Evolutionary conservation across 2,888 invertebrate species (phyloP).

Genomic region (Mayetiola destructor): DNA sequence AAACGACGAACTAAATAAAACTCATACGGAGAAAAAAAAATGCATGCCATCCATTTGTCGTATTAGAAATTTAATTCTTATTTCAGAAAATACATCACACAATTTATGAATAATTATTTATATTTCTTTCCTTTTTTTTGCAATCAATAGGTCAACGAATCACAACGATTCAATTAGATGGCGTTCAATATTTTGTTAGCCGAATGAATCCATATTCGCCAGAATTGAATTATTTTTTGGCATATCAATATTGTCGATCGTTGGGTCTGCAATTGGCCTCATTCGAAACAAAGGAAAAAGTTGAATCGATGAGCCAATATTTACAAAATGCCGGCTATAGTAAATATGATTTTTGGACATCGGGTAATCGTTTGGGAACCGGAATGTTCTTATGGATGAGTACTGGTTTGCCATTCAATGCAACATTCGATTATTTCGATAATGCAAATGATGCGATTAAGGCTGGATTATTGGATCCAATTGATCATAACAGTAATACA

Average conservation of each 20-base stretch:
- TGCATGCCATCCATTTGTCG: too few relatives aligned
- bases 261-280: conserved; percentile 71
- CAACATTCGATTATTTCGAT: conserved; percentile 72
- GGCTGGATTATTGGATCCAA: conserved; percentile 37
- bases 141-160: conserved; percentile 57
- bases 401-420: conserved; percentile 72
- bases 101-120: background rate
- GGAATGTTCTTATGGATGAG: conserved; percentile 86
- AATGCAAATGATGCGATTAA: conserved; percentile 39
- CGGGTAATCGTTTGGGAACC: conserved; percentile 72
- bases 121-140: conserved; percentile 24
- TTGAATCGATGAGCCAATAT: conserved; percentile 69
- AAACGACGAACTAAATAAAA: too few relatives aligned
- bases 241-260: conserved; percentile 78
- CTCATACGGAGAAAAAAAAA: too few relatives aligned
- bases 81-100: background rate
- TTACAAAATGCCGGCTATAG: conserved; percentile 72
- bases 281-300: conserved; percentile 75
- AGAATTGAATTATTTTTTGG: conserved; percentile 71
- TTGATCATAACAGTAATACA: conserved; percentile 55
- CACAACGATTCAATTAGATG: conserved; percentile 72
- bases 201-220: conserved; percentile 79
- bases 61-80: too few relatives aligned
- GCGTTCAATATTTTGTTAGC: conserved; percentile 72
- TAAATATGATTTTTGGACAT: conserved; percentile 78